These are phyloP conservation scores for Drosophila subpulchrella DNA, from an alignment of 1,140 invertebrate species.

Conservation along the genomic window DNA sequence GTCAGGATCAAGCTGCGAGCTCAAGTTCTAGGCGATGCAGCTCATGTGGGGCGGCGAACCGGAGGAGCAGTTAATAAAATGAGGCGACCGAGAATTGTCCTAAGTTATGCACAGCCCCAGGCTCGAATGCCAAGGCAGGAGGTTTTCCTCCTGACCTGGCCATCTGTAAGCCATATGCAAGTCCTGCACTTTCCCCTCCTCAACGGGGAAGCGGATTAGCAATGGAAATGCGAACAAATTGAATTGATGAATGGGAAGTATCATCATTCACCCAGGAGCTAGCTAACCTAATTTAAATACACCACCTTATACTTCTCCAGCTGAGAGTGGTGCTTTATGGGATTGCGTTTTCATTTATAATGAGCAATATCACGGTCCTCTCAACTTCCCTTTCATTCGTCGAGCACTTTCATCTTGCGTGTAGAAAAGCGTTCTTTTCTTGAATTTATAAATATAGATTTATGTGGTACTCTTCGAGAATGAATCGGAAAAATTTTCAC, in stretches of 20 bases:
- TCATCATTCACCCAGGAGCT: constrained; percentile 15
- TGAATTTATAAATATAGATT: background rate
- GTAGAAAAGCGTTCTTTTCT: background rate
- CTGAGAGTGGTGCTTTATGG: constrained; percentile 9
- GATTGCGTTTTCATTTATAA: constrained; percentile 18
- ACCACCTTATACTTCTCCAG: constrained; percentile 8
- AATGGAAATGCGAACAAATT: constrained; percentile 52
- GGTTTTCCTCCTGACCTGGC: constrained; percentile 25
- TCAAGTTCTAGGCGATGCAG: constrained; percentile 27
- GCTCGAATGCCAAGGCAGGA: constrained; percentile 1
- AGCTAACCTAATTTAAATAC: constrained; percentile 19
- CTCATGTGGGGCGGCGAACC: constrained; percentile 46
- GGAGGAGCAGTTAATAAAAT: constrained; percentile 50
- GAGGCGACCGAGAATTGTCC: constrained; percentile 52
- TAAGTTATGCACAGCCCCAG: constrained; percentile 48
- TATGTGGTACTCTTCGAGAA: background rate
- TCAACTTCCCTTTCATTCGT: constrained; percentile 5
- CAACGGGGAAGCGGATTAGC: constrained; percentile 39
- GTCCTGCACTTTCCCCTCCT: constrained; percentile 17
- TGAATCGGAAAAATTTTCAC: no score
- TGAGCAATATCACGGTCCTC: background rate
- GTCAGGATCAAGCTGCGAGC: constrained; percentile 20
- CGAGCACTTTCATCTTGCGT: constrained; percentile 16
- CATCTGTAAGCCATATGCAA: constrained; percentile 3
- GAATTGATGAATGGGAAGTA: constrained; percentile 40